Evolutionary conservation across 2,113 vertebrate genomes (phyloP), one percentile per base, ranked within the genome.

Genomic region (Cyphomyrus plagiostoma): DNA sequence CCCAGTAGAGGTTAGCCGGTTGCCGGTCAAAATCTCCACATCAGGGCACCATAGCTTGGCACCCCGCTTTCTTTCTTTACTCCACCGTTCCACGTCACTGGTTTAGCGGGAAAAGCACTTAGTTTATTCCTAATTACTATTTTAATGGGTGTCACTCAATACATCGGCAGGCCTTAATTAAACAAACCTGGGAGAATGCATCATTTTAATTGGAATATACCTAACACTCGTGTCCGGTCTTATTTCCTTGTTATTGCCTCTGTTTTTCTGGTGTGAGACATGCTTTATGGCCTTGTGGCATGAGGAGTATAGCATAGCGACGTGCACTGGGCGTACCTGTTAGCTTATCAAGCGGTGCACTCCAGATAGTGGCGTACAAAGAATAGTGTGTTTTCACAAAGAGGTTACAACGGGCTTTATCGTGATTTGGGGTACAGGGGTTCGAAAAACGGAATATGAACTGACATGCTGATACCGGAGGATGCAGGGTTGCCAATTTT

Each of bases 141-240:
- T 91, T 89, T 91, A 91, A 92, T 91, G 89, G 58, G 21, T 92
- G 66, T 92, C 89, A 90, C 91, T 91, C 90, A 91, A 92, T 90
- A 87, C 90, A 85, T 88, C 17, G 45, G 88, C 88, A 84, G 86
- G 84, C 91, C 53, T 70, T 89, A 92, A 93, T 92, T 91, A 91
- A 88, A 91, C 82, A 50, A 66, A 48, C 74, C 46, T 87, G 88
- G 82, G 90, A 89, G 86, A 90, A 92, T 93, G 88, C 89, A 92
- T 92, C 91, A 91, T 93, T 89, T 92, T 91, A 93, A 93, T 92
- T 90, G 91, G 91, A 90, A 90, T 90, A 91, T 89, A 89, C 83
- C 88, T 49, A 23, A 84, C 88, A 88, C 87, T 89, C 35, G 45
- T 89, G 4, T n/a, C 53, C 3, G n/a, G 11, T 82, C 89, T 46